Base-by-base conservation (phyloP, 2,797 vertebrate genomes). In the Hafferia zeledoni region DNA sequence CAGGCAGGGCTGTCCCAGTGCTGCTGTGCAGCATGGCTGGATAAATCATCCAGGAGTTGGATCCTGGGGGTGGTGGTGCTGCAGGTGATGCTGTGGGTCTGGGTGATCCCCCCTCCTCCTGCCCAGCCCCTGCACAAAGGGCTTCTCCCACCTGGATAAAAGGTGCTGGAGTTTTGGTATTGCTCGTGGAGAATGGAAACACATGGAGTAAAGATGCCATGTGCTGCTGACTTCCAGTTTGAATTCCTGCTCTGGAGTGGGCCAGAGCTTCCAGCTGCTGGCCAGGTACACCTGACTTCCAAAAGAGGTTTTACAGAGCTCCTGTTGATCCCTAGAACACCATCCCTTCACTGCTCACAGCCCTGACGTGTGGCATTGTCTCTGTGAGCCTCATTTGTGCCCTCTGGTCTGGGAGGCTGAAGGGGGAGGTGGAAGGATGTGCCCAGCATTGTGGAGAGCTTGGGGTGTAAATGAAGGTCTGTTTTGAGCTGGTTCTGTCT, bases 361-460 rank as follows among this genome's bases (percentile, higher is more conserved):
- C 59, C 7, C 28, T 37, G 18, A 0, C 1, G 0, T 2, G 16
- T 27, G 69, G 46, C 53, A 14, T 64, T 6, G 0, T 41, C 23
- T 33, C 28, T 7, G 5, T 9, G 46, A 0, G 3, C 35, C 8
- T 46, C 0, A 1, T 39, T 33, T 24, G 39, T 65, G 71, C 60
- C 59, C 64, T 63, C 30, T 0, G 3, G 41, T 2, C 3, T 2
- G 57, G 56, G 35, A 56, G 6, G 4, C 11, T 0, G 6, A 49
- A 55, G 37, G 65, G 37, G 1, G n/a, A 18, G 33, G 30, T 18
- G 3, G 5, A 33, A 10, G 7, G 70, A 31, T 39, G 52, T 8
- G 8, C 12, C 46, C 39, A 20, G 25, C 3, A 0, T 28, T 9
- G 0, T 1, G 1, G 14, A 63, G n/a, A 72, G 13, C 69, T 67